Percentiles rank a stretch among this genome's conserved stretches.
Evolutionary conservation across 2,888 invertebrate species (phyloP).

Genomic region (Scaptomyza tumidula): DNA sequence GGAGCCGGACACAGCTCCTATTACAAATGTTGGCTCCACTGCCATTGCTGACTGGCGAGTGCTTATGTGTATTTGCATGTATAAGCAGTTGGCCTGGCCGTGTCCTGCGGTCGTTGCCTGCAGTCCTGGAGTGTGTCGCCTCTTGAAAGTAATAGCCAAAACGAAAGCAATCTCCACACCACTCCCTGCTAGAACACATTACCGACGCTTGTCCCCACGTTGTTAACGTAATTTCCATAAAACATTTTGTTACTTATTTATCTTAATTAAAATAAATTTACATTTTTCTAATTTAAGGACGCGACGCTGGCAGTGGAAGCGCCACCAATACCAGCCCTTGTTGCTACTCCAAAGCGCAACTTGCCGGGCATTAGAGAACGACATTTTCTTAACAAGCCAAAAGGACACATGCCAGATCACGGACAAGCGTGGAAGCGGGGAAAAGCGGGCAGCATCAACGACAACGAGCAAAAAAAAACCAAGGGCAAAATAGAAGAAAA

Average conservation of each 20-base stretch:
- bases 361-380: constrained; percentile 74
- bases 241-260: constrained; percentile 84
- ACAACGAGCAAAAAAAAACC: constrained; percentile 24
- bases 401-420: constrained; percentile 72
- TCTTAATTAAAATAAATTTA: constrained; percentile 84
- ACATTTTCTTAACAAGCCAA: constrained; percentile 78
- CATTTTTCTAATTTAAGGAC: constrained; percentile 84
- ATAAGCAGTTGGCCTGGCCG: constrained; percentile 59
- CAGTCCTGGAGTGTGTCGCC: constrained; percentile 64
- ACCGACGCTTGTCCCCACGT: constrained; percentile 69
- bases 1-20: constrained; percentile 16
- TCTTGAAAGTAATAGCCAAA: constrained; percentile 75
- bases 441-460: constrained; percentile 52
- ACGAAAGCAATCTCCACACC: constrained; percentile 54
- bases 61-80: constrained; percentile 76
- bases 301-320: constrained; percentile 54
- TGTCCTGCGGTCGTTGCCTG: constrained; percentile 51
- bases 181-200: constrained; percentile 31
- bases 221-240: constrained; percentile 83
- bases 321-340: constrained; percentile 37
- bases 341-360: constrained; percentile 24
- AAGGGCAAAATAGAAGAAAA: constrained; percentile 1
- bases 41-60: constrained; percentile 31
- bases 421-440: constrained; percentile 20
- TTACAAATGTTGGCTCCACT: constrained; percentile 24